Conservation (phyloP, 37 sponge, comb jelly and placozoan genomes). For the Diacarnus erythraeanus region DNA sequence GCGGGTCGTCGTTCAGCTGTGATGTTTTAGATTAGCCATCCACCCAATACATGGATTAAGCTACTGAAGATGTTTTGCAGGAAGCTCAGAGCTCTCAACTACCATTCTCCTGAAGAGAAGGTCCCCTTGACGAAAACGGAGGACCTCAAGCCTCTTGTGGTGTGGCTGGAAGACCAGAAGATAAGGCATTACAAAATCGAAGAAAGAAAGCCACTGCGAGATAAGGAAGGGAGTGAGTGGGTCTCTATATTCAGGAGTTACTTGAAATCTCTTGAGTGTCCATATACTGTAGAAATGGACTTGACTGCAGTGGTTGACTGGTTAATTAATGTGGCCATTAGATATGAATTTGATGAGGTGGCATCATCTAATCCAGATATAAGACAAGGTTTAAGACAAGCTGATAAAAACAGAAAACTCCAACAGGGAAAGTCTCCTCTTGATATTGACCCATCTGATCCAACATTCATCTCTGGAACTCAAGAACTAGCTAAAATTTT, state of each 20-base stretch:
- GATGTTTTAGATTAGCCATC: no score
- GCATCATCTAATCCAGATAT: constrained; percentile 26
- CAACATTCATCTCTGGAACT: constrained; percentile 44
- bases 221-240: constrained; percentile 56
- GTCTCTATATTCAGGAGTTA: constrained; percentile 64
- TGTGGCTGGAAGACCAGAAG: constrained; percentile 97
- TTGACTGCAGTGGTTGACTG: constrained; percentile 70
- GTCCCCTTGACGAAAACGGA: constrained; percentile 43
- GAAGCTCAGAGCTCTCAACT: constrained; percentile 73
- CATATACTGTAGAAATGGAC: constrained; percentile 34
- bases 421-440: constrained; percentile 42
- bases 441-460: constrained; percentile 57
- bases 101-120: constrained; percentile 47
- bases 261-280: constrained; percentile 82
- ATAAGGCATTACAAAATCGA: constrained; percentile 86
- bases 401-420: constrained; percentile 13
- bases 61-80: constrained; percentile 77
- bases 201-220: constrained; percentile 55
- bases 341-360: constrained; percentile 79
- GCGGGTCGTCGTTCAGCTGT: no score
- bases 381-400: no score
- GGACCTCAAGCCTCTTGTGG: constrained; percentile 72
- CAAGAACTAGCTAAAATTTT: constrained; percentile 61
- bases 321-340: constrained; percentile 81
- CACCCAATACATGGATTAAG: no score